Evolutionary conservation across 2,113 vertebrate genomes (phyloP), one percentile per base, ranked within the genome.

Genomic region (human): DNA sequence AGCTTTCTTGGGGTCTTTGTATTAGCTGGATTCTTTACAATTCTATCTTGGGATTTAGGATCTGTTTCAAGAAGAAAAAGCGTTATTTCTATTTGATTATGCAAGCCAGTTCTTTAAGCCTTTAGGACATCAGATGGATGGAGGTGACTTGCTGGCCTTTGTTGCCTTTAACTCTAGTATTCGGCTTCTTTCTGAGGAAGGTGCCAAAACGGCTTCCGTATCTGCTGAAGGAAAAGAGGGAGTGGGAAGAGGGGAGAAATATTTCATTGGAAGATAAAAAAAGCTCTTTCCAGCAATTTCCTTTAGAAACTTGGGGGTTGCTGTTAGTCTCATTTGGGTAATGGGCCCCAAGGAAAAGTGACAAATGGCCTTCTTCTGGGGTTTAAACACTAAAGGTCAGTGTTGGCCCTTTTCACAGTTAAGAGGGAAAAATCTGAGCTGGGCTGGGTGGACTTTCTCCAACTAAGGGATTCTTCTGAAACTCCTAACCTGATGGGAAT

Each of bases 51-150:
- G 68, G 32, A 57, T 83, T 38, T 73, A 85, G 57, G 22, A 35
- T 86, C 79, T 93, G 4, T 93, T 96, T 89, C n/a, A 45, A 64
- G 45, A 79, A 89, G 90, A 84, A 95, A 81, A 94, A 76, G 38
- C 25, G 78, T 6, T 57, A 22, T 73, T 8, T 27, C 1, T 82
- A 50, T 32, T 86, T 83, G 38, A 79, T 90, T 90, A 52, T 89
- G n/a, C 55, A 92, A 73, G 32, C 52, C 52, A 30, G 1, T 66
- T 89, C 55, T 73, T 48, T 78, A 76, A 79, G 68, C 72, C 35
- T 0, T 64, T 89, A 55, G 68, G 22, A 27, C 66, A 38, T 52
- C 23, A 3, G 18, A 40, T 59, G 22, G 68, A 30, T 95, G n/a
- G 25, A 52, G 52, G 57, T 40, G n/a, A 82, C 83, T 40, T 9